A percentile compares a stretch with the other conserved stretches of the same genome.
Evolutionary conservation across 2,113 vertebrate species (phyloP).

Genomic region (Thymallus thymallus): DNA sequence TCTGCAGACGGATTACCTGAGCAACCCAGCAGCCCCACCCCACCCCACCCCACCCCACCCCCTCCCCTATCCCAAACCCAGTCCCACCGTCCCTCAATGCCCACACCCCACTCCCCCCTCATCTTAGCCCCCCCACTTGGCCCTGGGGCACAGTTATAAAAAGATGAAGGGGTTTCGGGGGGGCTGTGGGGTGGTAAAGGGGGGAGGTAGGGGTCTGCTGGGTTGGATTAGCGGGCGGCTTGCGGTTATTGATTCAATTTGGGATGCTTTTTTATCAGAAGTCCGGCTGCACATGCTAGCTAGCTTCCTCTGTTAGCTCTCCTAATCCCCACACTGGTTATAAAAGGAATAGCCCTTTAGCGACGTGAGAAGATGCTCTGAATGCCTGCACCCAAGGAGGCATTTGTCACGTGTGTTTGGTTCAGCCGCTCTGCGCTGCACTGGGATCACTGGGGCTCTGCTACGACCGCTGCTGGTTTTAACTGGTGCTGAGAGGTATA

Average conservation of each 20-base stretch:
- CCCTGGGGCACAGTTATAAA: conserved; percentile 63
- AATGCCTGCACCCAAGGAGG: conserved; percentile 61
- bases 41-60: conserved; percentile 31
- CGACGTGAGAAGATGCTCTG: conserved; percentile 62
- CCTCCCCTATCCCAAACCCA: no score
- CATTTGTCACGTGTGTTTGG: conserved; percentile 66
- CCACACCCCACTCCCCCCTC: background rate
- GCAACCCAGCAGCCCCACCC: conserved; percentile 47
- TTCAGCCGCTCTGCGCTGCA: conserved; percentile 35
- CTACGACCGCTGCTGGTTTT: conserved; percentile 8
- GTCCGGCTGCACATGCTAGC: conserved; percentile 59
- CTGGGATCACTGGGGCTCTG: conserved; percentile 60
- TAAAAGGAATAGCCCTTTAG: conserved; percentile 69
- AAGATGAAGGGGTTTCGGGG: conserved; percentile 61
- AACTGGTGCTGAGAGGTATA: conserved; percentile 58
- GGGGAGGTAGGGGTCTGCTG: conserved; percentile 40
- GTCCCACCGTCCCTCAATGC: no score
- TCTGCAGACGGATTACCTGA: conserved; percentile 73
- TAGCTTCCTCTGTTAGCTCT: conserved; percentile 51
- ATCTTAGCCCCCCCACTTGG: conserved; percentile 28
- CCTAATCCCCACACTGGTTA: conserved; percentile 62
- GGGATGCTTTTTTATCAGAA: conserved; percentile 69
- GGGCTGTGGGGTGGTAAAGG: conserved; percentile 5
- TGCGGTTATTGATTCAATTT: conserved; percentile 73
- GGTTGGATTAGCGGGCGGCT: conserved; percentile 65